phyloP scores from a whole-genome alignment of 2,797 vertebrate species.

The Trachops cirrhosus region DNA sequence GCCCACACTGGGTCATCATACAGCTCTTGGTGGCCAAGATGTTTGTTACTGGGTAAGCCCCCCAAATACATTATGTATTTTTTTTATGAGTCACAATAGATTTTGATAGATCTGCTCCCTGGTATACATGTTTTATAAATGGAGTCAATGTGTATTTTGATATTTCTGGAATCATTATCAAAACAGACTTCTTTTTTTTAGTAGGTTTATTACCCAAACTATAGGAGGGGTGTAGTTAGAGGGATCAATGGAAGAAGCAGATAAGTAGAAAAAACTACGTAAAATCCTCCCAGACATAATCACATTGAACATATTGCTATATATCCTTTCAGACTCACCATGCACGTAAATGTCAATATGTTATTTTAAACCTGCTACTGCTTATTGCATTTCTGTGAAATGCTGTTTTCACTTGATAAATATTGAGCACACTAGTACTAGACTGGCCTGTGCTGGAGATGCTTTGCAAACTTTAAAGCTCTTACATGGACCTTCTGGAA shows the following conservation, averaged over 20 bases:
- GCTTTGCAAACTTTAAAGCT: constrained; percentile 6
- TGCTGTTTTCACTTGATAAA: not conserved
- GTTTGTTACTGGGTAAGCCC: not conserved
- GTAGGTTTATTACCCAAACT: not conserved
- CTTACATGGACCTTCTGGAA: not conserved
- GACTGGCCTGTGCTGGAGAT: not conserved
- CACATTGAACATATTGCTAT: not conserved
- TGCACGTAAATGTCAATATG: not conserved
- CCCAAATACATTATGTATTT: not conserved
- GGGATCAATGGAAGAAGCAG: not conserved
- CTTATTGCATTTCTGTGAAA: not conserved
- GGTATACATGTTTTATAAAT: not conserved
- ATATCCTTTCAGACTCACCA: not conserved
- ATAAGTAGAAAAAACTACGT: constrained; percentile 31
- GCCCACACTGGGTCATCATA: not conserved
- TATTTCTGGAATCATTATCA: constrained; percentile 14
- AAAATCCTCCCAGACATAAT: not conserved
- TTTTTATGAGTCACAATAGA: not conserved
- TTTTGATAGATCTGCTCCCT: constrained; percentile 37
- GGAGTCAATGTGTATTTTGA: not conserved
- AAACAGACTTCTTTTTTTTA: constrained; percentile 10
- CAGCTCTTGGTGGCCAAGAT: not conserved
- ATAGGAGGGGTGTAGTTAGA: not conserved
- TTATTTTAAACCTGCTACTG: not conserved
- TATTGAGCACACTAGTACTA: not conserved